These are phyloP conservation scores for Tauraco erythrolophus DNA, from an alignment of 2,113 vertebrate genomes.

Conservation along the genomic window DNA sequence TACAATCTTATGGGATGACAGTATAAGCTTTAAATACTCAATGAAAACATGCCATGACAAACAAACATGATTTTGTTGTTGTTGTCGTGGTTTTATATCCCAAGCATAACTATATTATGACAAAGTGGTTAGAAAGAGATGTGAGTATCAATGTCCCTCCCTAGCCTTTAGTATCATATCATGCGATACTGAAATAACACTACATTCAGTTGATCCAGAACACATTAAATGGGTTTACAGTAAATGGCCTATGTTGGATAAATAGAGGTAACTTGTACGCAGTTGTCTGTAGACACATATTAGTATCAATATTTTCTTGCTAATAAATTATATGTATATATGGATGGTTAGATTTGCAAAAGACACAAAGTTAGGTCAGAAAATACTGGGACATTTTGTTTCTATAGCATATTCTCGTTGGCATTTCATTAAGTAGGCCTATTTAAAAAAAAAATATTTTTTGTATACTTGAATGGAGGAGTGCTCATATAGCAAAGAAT, in stretches of 20 bases:
- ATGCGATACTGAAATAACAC: neutral
- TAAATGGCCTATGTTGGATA: neutral
- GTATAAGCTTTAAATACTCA: neutral
- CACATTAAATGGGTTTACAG: neutral
- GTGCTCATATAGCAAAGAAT: neutral
- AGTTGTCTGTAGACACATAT: neutral
- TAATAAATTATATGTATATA: neutral
- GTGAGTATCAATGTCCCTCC: fast-evolving
- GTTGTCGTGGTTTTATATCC: neutral
- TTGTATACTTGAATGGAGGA: neutral
- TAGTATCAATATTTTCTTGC: neutral
- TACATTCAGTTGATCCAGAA: neutral
- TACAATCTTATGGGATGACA: neutral
- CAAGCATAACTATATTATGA: neutral
- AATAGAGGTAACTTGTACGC: neutral
- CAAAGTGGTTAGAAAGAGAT: neutral
- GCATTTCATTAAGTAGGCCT: neutral
- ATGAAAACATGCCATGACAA: neutral
- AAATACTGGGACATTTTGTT: neutral
- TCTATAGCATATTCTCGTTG: neutral
- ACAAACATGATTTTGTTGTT: neutral
- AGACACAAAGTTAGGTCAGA: neutral
- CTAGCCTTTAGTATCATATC: neutral
- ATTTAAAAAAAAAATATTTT: neutral
- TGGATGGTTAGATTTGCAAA: neutral